Conservation (phyloP, 2,888 invertebrate genomes). For the Amiota mariae region DNA sequence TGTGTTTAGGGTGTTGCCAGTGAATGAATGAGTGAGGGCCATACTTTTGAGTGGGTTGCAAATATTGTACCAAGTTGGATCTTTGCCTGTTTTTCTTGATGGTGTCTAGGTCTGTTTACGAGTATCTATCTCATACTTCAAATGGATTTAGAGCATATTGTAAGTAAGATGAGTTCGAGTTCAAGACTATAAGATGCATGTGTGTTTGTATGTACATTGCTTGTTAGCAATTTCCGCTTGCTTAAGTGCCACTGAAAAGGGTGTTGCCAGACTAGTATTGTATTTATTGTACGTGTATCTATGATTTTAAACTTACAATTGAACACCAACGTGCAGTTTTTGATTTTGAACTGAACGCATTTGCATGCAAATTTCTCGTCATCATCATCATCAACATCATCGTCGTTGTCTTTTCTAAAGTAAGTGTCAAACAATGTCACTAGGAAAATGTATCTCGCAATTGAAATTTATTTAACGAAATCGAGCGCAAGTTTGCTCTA, state of each 20-base stretch:
- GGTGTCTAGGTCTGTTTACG: slow-evolving; percentile 21
- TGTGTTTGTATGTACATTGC: slow-evolving; percentile 36
- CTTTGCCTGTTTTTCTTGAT: slow-evolving; percentile 33
- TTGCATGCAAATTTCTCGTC: slow-evolving; percentile 60
- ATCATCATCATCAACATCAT: slow-evolving; percentile 33
- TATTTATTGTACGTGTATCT: neutral
- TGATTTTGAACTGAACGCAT: slow-evolving; percentile 44
- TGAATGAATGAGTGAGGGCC: slow-evolving; percentile 28
- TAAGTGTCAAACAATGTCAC: slow-evolving; percentile 68
- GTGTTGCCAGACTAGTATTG: slow-evolving; percentile 53
- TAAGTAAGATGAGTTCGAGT: slow-evolving; percentile 2
- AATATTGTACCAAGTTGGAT: slow-evolving; percentile 48
- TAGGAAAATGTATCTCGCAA: slow-evolving; percentile 68
- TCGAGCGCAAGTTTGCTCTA: slow-evolving; percentile 16
- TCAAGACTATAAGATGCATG: slow-evolving; percentile 31
- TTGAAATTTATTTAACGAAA: slow-evolving; percentile 63
- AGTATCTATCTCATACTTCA: slow-evolving; percentile 52
- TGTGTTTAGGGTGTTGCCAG: slow-evolving; percentile 59
- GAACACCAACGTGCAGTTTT: neutral
- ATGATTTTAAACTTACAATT: no score
- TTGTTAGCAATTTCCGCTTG: slow-evolving; percentile 55
- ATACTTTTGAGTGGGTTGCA: slow-evolving; percentile 52
- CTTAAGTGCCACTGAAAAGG: slow-evolving; percentile 46
- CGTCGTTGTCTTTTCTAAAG: neutral
- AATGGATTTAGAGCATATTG: slow-evolving; percentile 62